Evolutionary conservation across 2,797 vertebrate genomes (phyloP).

Genomic region (Clarias fuscus): DNA sequence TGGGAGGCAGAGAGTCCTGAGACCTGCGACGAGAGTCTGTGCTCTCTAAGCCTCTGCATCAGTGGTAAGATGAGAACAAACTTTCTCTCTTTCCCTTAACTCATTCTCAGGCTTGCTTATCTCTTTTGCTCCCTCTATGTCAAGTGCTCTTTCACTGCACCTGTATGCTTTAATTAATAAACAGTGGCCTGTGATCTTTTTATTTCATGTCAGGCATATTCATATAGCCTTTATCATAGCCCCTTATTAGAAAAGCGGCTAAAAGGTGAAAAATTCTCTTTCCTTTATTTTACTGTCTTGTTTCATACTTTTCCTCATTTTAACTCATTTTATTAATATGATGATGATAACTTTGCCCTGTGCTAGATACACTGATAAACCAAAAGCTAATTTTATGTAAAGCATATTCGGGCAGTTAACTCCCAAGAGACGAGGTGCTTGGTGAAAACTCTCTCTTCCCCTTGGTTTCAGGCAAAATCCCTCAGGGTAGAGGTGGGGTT

Average conservation of each 20-base stretch:
- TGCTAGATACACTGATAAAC: slow-evolving; percentile 1
- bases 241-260: background rate
- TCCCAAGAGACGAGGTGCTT: background rate
- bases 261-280: background rate
- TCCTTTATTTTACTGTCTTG: background rate
- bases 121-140: slow-evolving; percentile 15
- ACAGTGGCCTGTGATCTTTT: background rate
- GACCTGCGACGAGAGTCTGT: slow-evolving; percentile 79
- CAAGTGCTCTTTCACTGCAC: slow-evolving; percentile 34
- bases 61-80: slow-evolving; percentile 75
- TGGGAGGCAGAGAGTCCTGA: slow-evolving; percentile 79
- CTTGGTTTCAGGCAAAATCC: slow-evolving; percentile 32
- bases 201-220: background rate
- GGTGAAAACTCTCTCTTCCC: slow-evolving; percentile 6
- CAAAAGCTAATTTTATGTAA: slow-evolving; percentile 1
- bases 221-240: background rate
- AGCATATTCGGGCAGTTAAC: background rate
- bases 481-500: slow-evolving; percentile 23
- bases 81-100: slow-evolving; percentile 47
- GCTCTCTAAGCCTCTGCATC: slow-evolving; percentile 81
- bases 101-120: slow-evolving; percentile 14
- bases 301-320: background rate
- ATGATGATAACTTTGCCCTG: slow-evolving; percentile 45
- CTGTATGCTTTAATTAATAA: slow-evolving; percentile 20
- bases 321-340: background rate